A percentile compares a stretch with the other conserved stretches of the same genome.
These are phyloP conservation scores for Macquaria ambigua DNA, from an alignment of 2,113 vertebrate genomes.

Conservation along the genomic window DNA sequence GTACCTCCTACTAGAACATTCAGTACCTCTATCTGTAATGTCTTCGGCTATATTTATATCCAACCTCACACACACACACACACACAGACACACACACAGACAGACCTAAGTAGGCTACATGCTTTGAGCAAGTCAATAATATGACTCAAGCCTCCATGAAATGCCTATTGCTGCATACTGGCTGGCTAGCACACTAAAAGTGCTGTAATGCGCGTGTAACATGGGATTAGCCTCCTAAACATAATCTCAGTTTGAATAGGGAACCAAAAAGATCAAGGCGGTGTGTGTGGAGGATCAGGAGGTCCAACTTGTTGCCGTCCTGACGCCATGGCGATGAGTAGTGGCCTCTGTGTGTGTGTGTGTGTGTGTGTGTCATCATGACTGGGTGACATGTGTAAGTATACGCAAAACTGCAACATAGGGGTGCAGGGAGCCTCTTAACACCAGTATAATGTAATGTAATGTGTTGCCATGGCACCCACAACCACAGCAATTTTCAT, in stretches of 20 bases:
- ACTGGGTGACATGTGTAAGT: background rate
- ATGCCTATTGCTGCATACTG: conserved; percentile 52
- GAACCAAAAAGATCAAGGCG: conserved; percentile 37
- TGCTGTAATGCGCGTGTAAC: conserved; percentile 63
- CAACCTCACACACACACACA: conserved; percentile 12
- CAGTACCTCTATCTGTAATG: conserved; percentile 51
- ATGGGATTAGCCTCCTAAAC: conserved; percentile 65
- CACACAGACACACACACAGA: conserved; percentile 12
- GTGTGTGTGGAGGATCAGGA: conserved; percentile 17
- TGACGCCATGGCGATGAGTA: background rate
- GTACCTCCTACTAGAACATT: conserved; percentile 70
- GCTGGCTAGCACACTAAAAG: conserved; percentile 44
- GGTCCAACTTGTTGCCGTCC: conserved; percentile 54
- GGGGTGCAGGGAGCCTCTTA: conserved; percentile 19
- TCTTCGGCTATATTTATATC: conserved; percentile 70
- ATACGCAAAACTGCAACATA: conserved; percentile 2
- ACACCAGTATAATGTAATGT: conserved; percentile 61
- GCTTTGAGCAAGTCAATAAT: conserved; percentile 68
- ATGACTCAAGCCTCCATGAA: conserved; percentile 71
- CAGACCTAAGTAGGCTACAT: conserved; percentile 51
- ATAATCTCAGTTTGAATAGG: conserved; percentile 62
- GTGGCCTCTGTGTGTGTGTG: background rate
- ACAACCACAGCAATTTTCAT: conserved; percentile 84
- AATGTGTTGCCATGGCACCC: conserved; percentile 84
- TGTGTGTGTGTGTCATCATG: background rate